Base-by-base conservation (phyloP, 2,113 vertebrate genomes). In the Oplegnathus fasciatus region DNA sequence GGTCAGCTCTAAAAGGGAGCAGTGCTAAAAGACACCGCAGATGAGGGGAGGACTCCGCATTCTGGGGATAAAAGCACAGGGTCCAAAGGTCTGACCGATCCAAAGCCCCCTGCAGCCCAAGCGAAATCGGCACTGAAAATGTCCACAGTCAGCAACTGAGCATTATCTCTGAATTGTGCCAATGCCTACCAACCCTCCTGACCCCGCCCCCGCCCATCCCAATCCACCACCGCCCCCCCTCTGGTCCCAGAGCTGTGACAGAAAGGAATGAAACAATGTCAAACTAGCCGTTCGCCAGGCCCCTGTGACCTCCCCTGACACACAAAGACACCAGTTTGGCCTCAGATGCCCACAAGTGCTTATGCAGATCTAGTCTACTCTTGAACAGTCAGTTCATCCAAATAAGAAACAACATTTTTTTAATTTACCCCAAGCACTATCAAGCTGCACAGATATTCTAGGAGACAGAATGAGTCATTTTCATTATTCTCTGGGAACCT, bases 101-200 rank as follows among this genome's bases (percentile, higher is more conserved):
- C 84, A 66, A 89, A 91, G 88, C 66, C 87, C 87, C 90, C 93
- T 83, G 78, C 1, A 60, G 90, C 89, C 86, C 22, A 70, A 85
- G 93, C 91, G 64, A 96, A 88, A 96, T 93, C 89, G 68, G 72
- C 86, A 92, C 85, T 73, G 90, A 93, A 95, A 95, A 70, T 92
- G 93, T 79, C 78, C 90, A 34, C 86, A 83, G 85, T 95, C 93
- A 94, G 93, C 91, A 94, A 48, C 82, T 83, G 62, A 77, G 84
- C 80, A 89, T 91, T 90, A 90, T 68, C 76, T 89, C 85, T 76
- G 74, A 79, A 84, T 82, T 85, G 60, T 83, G 73, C 82, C 78
- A 77, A 14, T 77, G 75, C 75, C 73, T 60, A 62, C 57, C 88
- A 82, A 48, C 85, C 93, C 32, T 69, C 72, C 57, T 73, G 48